These are phyloP conservation scores for Drosophila pullipes DNA, from an alignment of 2,888 invertebrate genomes.

Conservation along the genomic window DNA sequence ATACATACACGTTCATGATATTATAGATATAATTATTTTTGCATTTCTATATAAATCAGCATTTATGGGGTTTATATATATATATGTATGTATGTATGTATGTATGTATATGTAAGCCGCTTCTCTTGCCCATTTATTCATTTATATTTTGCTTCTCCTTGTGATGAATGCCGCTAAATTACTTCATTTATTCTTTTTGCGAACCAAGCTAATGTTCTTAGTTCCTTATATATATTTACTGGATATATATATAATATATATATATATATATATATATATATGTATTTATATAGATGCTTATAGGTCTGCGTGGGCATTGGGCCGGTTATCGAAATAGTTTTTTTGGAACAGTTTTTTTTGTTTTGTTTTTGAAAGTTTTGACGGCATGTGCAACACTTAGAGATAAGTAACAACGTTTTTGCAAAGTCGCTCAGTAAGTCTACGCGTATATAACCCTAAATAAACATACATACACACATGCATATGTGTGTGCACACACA, in stretches of 20 bases:
- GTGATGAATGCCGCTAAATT: constrained; percentile 47
- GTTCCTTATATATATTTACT: constrained; percentile 24
- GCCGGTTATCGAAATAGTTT: constrained; percentile 34
- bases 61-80: constrained; percentile 32
- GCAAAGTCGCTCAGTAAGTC: constrained; percentile 48
- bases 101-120: constrained; percentile 34
- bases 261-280: constrained; percentile 2
- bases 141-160: constrained; percentile 15
- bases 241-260: constrained; percentile 4
- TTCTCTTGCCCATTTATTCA: constrained; percentile 24
- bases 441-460: constrained; percentile 30
- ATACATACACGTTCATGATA: constrained; percentile 40
- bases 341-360: constrained; percentile 46
- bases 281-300: constrained; percentile 24
- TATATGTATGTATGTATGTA: constrained; percentile 11
- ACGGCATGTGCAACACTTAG: constrained; percentile 80
- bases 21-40: constrained; percentile 21
- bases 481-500: not conserved
- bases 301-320: constrained; percentile 26
- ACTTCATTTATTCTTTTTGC: constrained; percentile 20
- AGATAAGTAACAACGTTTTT: constrained; percentile 72
- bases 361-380: constrained; percentile 52
- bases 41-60: constrained; percentile 50
- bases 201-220: constrained; percentile 36
- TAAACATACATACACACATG: constrained; percentile 26